These are phyloP conservation scores for Prochilodus magdalenae DNA, from an alignment of 2,113 vertebrate species.

Conservation along the genomic window DNA sequence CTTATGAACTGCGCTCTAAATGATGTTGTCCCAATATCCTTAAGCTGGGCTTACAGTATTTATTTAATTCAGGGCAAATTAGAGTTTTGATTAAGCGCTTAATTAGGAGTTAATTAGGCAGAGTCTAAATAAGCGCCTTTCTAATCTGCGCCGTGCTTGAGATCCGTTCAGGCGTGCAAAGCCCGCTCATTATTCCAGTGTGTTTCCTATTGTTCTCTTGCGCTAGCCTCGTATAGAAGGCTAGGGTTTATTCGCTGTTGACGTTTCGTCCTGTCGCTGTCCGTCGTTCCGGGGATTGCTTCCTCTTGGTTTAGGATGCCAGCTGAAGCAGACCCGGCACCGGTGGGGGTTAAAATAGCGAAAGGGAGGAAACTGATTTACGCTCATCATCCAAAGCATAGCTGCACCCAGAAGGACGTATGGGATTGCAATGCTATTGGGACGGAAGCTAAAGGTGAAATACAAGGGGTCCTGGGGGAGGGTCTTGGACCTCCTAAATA, in stretches of 20 bases:
- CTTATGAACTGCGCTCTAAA: not conserved
- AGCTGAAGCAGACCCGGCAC: no score
- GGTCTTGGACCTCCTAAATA: no score
- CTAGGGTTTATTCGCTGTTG: conserved; percentile 5
- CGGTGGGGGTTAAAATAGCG: no score
- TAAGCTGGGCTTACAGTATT: conserved; percentile 26
- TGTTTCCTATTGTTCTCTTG: conserved; percentile 4
- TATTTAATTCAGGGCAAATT: conserved; percentile 40
- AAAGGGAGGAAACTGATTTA: no score
- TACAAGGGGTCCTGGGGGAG: no score
- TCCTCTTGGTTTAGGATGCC: no score
- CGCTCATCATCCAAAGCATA: no score
- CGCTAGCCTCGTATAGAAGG: conserved; percentile 9
- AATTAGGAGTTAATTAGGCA: conserved; percentile 46
- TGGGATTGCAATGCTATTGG: no score
- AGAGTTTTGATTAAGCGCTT: conserved; percentile 37
- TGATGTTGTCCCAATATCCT: conserved; percentile 1
- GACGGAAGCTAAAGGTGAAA: no score
- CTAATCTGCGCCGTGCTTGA: conserved; percentile 29
- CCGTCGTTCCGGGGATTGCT: no score
- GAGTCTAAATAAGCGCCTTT: conserved; percentile 21
- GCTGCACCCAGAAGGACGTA: no score
- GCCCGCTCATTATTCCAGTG: conserved; percentile 31
- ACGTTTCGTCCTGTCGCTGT: no score
- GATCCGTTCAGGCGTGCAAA: conserved; percentile 26